Percentiles rank a stretch among this genome's conserved stretches.
Evolutionary conservation across 2,797 vertebrate genomes (phyloP).

Genomic region (Smutsia gigantea): DNA sequence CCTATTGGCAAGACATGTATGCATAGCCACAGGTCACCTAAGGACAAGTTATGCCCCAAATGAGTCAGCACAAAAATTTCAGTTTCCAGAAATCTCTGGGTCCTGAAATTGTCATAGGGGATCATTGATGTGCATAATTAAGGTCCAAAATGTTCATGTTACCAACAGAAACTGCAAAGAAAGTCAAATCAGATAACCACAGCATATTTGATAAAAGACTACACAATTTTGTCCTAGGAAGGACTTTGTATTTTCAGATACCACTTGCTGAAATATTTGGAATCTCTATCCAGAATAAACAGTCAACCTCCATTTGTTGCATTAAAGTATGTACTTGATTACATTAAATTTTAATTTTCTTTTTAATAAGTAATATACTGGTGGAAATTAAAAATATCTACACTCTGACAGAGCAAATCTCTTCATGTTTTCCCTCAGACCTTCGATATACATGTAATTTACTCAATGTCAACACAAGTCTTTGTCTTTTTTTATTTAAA

Average conservation of each 20-base stretch:
- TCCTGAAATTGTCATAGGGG: neutral
- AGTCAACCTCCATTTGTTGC: neutral
- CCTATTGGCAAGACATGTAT: too few species aligned
- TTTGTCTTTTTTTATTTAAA: neutral
- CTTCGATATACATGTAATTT: neutral
- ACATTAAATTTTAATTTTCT: constrained; percentile 13
- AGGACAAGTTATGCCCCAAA: neutral
- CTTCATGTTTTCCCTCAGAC: neutral
- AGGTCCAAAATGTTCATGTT: neutral
- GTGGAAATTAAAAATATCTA: neutral
- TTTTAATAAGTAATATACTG: neutral
- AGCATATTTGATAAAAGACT: neutral
- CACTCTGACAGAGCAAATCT: neutral
- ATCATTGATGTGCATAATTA: too few species aligned
- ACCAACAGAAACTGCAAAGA: neutral
- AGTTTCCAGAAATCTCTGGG: neutral
- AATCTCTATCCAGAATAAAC: neutral
- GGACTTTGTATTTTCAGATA: neutral
- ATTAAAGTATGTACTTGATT: neutral
- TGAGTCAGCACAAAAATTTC: neutral
- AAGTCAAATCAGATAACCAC: neutral
- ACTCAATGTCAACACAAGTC: neutral
- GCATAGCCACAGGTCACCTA: neutral
- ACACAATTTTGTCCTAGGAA: neutral
- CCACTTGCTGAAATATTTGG: neutral